Conservation (phyloP, 2,113 vertebrate species). For the Parus major region DNA sequence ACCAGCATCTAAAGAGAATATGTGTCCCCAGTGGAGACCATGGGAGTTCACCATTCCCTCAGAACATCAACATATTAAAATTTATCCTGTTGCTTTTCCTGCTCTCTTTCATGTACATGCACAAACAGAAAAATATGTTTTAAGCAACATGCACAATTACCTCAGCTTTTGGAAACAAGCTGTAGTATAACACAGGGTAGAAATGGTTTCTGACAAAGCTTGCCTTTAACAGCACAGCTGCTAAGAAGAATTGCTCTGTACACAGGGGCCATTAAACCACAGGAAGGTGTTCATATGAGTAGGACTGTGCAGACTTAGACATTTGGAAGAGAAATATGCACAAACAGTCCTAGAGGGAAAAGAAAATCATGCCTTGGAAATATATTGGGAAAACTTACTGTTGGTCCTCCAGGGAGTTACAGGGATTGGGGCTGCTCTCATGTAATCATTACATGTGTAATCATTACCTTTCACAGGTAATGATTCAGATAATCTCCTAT, state of each 20-base stretch:
- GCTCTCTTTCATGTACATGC: background rate
- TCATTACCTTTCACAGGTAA: conserved; percentile 11
- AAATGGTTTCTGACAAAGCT: background rate
- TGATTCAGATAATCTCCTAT: conserved; percentile 12
- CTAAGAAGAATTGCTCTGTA: background rate
- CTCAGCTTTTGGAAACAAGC: background rate
- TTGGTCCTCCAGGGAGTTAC: background rate
- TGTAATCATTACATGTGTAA: no score
- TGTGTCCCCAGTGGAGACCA: background rate
- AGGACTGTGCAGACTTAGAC: background rate
- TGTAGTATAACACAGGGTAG: background rate
- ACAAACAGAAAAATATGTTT: background rate
- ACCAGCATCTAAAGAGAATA: background rate
- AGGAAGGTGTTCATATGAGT: background rate
- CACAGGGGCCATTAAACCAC: background rate
- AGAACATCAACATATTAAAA: background rate
- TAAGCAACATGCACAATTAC: background rate
- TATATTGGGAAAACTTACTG: background rate
- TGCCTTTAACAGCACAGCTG: background rate
- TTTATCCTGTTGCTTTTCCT: background rate
- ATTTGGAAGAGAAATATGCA: background rate
- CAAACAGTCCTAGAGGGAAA: background rate
- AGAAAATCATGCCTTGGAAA: background rate
- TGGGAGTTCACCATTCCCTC: background rate
- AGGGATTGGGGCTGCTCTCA: background rate